Conservation (phyloP, 2,888 invertebrate genomes). For the Linnaemya vulpina region DNA sequence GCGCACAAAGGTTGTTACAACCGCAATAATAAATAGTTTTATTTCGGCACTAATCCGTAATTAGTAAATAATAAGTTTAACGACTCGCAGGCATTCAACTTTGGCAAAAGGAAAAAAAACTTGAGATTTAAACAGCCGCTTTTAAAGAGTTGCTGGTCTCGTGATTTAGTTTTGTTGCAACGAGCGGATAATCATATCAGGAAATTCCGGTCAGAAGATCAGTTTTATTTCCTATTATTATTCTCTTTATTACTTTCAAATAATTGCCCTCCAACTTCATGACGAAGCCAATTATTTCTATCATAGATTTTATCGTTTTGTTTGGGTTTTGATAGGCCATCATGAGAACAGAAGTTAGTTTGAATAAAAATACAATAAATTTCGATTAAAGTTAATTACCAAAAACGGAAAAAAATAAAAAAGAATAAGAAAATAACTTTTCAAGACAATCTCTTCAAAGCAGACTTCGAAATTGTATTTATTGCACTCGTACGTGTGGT, state of each 20-base stretch:
- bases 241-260: background rate
- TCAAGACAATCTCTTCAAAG: slow-evolving; percentile 34
- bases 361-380: slow-evolving; percentile 38
- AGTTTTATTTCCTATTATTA: background rate
- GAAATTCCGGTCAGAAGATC: too few species aligned
- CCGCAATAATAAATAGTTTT: slow-evolving; percentile 15
- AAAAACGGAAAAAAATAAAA: slow-evolving; percentile 34
- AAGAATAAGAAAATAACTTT: background rate
- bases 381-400: slow-evolving; percentile 64
- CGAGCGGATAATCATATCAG: too few species aligned
- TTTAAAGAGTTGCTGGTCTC: too few species aligned
- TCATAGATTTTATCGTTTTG: slow-evolving; percentile 64
- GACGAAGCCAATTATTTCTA: slow-evolving; percentile 63
- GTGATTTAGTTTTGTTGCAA: too few species aligned
- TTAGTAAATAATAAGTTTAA: slow-evolving; percentile 34
- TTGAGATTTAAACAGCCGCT: too few species aligned
- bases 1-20: background rate
- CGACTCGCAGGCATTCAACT: background rate
- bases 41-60: slow-evolving; percentile 16
- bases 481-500: slow-evolving; percentile 57
- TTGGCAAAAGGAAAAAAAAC: background rate
- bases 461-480: slow-evolving; percentile 38
- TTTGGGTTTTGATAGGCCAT: slow-evolving; percentile 38
- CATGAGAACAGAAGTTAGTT: slow-evolving; percentile 53
- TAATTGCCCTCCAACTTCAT: slow-evolving; percentile 26